Conservation (phyloP, 2,888 invertebrate genomes). For the Leptinotarsa juncta region DNA sequence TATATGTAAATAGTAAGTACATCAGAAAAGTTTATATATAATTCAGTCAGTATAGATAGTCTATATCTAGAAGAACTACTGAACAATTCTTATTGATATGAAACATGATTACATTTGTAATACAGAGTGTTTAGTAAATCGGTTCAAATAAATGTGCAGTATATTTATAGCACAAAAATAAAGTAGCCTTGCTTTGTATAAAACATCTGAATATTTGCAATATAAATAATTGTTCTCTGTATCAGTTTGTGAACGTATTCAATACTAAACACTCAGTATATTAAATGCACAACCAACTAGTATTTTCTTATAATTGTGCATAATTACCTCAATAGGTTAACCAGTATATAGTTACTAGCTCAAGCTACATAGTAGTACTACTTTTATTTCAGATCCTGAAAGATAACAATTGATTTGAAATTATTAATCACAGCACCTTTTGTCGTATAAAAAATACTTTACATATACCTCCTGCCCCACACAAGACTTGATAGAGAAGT, state of each 20-base stretch:
- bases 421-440: conserved; percentile 33
- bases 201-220: no score
- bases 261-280: conserved; percentile 3
- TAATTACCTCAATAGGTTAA: background rate
- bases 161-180: background rate
- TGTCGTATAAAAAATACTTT: conserved; percentile 23
- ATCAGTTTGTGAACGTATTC: background rate
- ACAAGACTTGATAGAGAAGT: background rate
- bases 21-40: conserved; percentile 43
- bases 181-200: background rate
- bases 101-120: conserved; percentile 35
- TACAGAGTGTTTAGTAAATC: conserved; percentile 5
- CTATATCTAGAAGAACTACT: conserved; percentile 39
- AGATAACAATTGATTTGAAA: conserved; percentile 5
- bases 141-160: background rate
- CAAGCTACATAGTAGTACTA: conserved; percentile 12
- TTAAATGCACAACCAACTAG: background rate
- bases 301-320: background rate
- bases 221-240: no score
- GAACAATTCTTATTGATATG: conserved; percentile 41
- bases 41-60: conserved; percentile 42
- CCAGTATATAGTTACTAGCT: background rate
- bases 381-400: conserved; percentile 1
- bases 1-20: conserved; percentile 42
- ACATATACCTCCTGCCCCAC: conserved; percentile 18